These are phyloP conservation scores for Pantala flavescens DNA, from an alignment of 1,140 invertebrate species.

Conservation along the genomic window DNA sequence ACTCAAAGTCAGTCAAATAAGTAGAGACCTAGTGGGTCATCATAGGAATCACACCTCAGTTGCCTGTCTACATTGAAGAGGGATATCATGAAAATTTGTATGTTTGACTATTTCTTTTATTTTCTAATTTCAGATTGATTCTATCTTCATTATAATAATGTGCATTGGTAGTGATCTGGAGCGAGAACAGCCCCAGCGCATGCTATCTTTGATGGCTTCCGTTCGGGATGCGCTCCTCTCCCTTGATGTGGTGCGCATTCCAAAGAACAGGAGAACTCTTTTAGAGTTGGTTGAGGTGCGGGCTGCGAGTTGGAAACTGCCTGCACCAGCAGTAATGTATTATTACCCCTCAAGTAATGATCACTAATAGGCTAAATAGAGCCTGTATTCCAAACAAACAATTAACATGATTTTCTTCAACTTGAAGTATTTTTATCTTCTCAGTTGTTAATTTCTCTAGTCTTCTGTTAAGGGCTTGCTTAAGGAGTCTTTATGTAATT, in stretches of 20 bases:
- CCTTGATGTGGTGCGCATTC: slow-evolving; percentile 48
- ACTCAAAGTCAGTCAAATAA: too few relatives aligned
- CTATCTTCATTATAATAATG: slow-evolving; percentile 74
- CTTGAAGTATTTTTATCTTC: too few relatives aligned
- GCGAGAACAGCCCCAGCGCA: slow-evolving; percentile 60
- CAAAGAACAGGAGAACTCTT: slow-evolving; percentile 59
- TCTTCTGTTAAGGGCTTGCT: too few relatives aligned
- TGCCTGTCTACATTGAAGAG: too few relatives aligned
- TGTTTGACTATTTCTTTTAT: slow-evolving; percentile 24
- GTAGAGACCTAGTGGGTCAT: too few relatives aligned
- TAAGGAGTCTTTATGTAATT: too few relatives aligned
- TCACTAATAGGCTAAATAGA: neutral
- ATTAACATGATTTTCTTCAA: too few relatives aligned
- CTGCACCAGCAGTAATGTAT: slow-evolving; percentile 75
- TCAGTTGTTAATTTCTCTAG: too few relatives aligned
- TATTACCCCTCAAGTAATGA: slow-evolving; percentile 55
- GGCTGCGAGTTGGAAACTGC: slow-evolving; percentile 78
- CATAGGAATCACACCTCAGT: too few relatives aligned
- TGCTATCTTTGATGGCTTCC: slow-evolving; percentile 61
- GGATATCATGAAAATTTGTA: neutral
- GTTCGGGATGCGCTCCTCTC: slow-evolving; percentile 78
- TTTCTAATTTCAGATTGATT: slow-evolving; percentile 53
- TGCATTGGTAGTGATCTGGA: slow-evolving; percentile 77
- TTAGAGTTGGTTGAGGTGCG: slow-evolving; percentile 80
- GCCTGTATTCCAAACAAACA: too few relatives aligned